Evolutionary conservation across 2,888 invertebrate species (phyloP).

Genomic region (Vanessa cardui): DNA sequence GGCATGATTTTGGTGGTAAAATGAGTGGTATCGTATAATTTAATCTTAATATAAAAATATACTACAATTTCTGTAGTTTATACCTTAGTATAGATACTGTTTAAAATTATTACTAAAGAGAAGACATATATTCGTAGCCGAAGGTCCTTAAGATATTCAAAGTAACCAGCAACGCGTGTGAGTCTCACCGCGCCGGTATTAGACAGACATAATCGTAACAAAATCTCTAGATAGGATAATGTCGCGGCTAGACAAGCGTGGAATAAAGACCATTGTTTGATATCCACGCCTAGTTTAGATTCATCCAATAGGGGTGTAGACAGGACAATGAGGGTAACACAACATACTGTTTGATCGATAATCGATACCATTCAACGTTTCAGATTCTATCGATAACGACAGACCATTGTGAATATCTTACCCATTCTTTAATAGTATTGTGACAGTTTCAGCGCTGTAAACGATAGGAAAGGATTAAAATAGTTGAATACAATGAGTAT

Average conservation of each 20-base stretch:
- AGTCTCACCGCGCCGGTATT: slow-evolving; percentile 32
- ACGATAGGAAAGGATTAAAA: slow-evolving; percentile 33
- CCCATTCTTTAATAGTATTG: slow-evolving; percentile 46
- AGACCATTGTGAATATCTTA: slow-evolving; percentile 61
- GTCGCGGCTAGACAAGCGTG: slow-evolving; percentile 54
- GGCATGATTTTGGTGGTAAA: too few species aligned
- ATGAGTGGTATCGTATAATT: too few species aligned
- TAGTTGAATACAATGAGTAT: slow-evolving; percentile 39
- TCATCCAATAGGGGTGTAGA: slow-evolving; percentile 61
- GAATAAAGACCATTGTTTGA: slow-evolving; percentile 68
- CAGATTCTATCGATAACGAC: slow-evolving; percentile 70
- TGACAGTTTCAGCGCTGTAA: slow-evolving; percentile 49
- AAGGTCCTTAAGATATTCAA: slow-evolving; percentile 1
- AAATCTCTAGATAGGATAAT: slow-evolving; percentile 52
- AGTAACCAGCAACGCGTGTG: slow-evolving; percentile 3
- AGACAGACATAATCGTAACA: slow-evolving; percentile 41
- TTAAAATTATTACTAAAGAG: too few species aligned
- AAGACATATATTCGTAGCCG: background rate
- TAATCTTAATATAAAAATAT: too few species aligned
- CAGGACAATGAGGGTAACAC: slow-evolving; percentile 77
- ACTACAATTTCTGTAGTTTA: too few species aligned
- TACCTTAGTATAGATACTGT: too few species aligned
- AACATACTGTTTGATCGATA: slow-evolving; percentile 56
- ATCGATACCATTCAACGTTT: slow-evolving; percentile 68
- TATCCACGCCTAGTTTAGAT: slow-evolving; percentile 64